These are phyloP conservation scores for Raillietiella orientalis DNA, from an alignment of 2,888 invertebrate species.

Conservation along the genomic window DNA sequence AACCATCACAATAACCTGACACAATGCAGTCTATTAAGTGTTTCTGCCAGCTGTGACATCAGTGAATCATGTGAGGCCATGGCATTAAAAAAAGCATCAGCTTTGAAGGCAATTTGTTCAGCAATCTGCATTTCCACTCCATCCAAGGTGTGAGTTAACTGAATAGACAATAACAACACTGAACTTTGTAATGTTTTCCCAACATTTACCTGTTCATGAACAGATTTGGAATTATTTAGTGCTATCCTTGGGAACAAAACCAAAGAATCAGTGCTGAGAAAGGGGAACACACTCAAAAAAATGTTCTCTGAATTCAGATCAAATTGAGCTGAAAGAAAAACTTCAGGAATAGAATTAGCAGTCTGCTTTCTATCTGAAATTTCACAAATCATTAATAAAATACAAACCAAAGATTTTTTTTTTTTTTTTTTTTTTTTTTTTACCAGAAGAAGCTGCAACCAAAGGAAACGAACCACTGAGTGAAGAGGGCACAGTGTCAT, in stretches of 20 bases:
- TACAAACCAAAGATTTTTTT: constrained; percentile 2
- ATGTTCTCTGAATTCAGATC: constrained; percentile 42
- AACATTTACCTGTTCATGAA: background rate
- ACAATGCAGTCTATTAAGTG: constrained; percentile 18
- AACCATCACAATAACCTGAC: background rate
- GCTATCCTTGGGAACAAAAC: constrained; percentile 6
- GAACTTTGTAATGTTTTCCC: no score
- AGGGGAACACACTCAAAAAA: constrained; percentile 55
- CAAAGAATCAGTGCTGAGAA: constrained; percentile 13
- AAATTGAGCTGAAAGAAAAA: constrained; percentile 47
- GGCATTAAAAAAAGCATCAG: constrained; percentile 87
- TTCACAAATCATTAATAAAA: background rate
- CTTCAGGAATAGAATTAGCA: constrained; percentile 37
- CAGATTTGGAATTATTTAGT: constrained; percentile 1
- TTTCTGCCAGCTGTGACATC: constrained; percentile 69
- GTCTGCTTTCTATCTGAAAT: constrained; percentile 15
- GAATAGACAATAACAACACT: no score
- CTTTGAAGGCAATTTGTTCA: constrained; percentile 67
- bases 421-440: no score
- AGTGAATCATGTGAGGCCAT: constrained; percentile 94
- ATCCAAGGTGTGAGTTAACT: constrained; percentile 72
- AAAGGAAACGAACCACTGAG: no score
- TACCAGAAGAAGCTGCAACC: no score
- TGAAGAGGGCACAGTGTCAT: no score
- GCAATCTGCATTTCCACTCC: constrained; percentile 77